Conservation (phyloP, 1,140 invertebrate genomes). For the Aphaenogaster rudis region DNA sequence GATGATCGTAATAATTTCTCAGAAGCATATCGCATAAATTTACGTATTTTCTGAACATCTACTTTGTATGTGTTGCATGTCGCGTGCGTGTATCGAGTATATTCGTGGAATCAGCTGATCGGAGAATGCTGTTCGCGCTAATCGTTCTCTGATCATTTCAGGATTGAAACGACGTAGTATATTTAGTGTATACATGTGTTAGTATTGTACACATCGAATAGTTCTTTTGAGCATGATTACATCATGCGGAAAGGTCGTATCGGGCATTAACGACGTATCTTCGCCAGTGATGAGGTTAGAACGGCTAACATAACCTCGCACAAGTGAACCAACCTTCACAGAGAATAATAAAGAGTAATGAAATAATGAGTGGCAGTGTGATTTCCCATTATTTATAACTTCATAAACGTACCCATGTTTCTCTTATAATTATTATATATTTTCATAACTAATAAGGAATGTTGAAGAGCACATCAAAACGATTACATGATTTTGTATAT, state of each 20-base stretch:
- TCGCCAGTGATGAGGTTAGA: not conserved
- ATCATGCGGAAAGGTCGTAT: not conserved
- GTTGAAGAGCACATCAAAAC: too few relatives aligned
- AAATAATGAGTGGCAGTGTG: not conserved
- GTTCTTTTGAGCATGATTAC: not conserved
- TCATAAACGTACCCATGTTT: not conserved
- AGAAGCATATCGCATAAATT: not conserved
- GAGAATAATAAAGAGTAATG: not conserved
- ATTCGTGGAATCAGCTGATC: conserved; percentile 34
- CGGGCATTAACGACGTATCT: not conserved
- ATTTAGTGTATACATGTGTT: not conserved
- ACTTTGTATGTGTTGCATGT: not conserved
- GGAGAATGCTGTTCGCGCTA: not conserved
- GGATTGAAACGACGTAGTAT: not conserved
- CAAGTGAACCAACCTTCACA: not conserved
- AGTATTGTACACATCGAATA: not conserved
- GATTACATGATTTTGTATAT: not conserved
- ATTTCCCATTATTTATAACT: not conserved
- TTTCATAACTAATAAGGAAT: not conserved
- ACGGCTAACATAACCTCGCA: conserved; percentile 15
- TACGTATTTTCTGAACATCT: not conserved
- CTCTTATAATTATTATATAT: not conserved
- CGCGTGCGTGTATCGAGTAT: not conserved
- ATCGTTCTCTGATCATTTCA: not conserved
- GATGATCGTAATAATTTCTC: not conserved